Conservation (phyloP, 2,113 vertebrate species). For the Gymnogyps californianus region DNA sequence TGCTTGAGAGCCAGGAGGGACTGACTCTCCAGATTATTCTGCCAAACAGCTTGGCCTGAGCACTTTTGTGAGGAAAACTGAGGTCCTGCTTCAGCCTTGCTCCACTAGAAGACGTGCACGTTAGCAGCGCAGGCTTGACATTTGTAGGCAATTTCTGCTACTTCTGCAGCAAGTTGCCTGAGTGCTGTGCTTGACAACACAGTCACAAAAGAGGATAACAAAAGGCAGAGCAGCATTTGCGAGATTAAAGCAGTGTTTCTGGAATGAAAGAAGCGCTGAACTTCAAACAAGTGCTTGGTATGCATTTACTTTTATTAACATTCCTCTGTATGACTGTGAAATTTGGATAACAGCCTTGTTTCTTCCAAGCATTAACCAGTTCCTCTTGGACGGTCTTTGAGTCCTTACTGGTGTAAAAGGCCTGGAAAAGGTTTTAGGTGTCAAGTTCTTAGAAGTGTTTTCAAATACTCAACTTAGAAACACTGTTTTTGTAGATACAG, state of each 20-base stretch:
- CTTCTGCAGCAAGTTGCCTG: background rate
- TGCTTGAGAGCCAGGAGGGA: background rate
- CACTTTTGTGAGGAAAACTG: background rate
- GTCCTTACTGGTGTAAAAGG: background rate
- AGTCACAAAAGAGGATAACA: background rate
- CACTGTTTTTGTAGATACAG: background rate
- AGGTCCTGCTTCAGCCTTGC: background rate
- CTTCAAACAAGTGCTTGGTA: slow-evolving; percentile 59
- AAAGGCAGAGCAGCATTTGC: slow-evolving; percentile 50
- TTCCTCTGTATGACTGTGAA: slow-evolving; percentile 26
- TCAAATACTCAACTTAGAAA: background rate
- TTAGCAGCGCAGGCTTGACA: background rate
- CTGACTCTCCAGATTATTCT: background rate
- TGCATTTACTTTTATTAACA: slow-evolving; percentile 58
- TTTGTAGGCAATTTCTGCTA: background rate
- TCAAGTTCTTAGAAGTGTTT: background rate
- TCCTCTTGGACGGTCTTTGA: background rate
- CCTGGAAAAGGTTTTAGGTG: background rate
- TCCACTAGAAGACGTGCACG: accelerated
- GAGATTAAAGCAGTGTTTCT: slow-evolving; percentile 52
- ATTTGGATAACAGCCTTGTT: slow-evolving; percentile 26
- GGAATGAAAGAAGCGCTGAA: slow-evolving; percentile 29
- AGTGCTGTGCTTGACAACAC: background rate
- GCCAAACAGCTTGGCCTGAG: background rate
- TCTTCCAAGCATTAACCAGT: background rate